Evolutionary conservation across 2,797 vertebrate genomes (phyloP).

Genomic region (Cossypha niveicapilla): DNA sequence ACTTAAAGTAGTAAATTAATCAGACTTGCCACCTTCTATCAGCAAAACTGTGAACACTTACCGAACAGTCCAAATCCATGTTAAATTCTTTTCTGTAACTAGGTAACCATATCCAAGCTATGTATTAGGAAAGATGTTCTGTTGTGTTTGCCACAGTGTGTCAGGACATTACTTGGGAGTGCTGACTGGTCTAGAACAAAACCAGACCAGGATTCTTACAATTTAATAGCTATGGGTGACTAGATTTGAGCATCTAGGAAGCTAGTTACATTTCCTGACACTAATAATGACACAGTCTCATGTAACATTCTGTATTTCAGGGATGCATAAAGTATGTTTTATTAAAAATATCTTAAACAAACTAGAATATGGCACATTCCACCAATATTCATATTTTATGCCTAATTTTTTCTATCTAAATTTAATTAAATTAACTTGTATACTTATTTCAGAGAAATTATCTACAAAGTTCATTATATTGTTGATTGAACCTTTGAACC

Average conservation of each 20-base stretch:
- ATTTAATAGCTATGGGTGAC: background rate
- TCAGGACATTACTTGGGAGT: background rate
- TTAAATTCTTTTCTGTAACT: background rate
- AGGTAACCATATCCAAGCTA: background rate
- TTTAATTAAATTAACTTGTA: background rate
- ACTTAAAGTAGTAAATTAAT: background rate
- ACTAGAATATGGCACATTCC: background rate
- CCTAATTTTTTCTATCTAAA: background rate
- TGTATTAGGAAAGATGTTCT: background rate
- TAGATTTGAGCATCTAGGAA: background rate
- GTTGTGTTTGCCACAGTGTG: accelerated
- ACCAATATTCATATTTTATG: background rate
- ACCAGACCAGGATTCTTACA: background rate
- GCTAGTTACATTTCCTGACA: background rate
- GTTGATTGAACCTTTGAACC: background rate
- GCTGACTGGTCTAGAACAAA: background rate
- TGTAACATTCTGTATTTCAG: background rate
- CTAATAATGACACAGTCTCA: background rate
- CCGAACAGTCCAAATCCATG: background rate
- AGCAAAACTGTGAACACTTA: background rate
- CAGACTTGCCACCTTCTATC: background rate
- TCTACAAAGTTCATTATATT: background rate
- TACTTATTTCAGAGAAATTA: background rate
- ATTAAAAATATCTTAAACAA: background rate
- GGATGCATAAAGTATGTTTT: background rate